Conservation (phyloP, 1,140 invertebrate genomes). For the Trialeurodes vaporariorum region DNA sequence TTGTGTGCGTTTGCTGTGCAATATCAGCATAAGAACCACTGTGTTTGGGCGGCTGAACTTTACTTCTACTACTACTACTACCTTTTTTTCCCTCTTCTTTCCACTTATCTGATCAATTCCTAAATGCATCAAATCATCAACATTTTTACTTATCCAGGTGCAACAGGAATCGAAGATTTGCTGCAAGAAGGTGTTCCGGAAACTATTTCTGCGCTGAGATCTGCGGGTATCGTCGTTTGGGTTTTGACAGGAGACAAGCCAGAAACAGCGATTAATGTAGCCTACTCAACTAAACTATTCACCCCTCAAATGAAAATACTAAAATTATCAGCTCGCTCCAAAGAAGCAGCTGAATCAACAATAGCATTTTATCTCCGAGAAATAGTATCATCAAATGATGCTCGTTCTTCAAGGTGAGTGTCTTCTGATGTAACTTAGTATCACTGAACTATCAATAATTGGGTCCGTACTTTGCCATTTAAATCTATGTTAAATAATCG, state of each 20-base stretch:
- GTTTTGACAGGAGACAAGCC: conserved; percentile 42
- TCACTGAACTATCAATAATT: too few species aligned
- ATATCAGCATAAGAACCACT: too few species aligned
- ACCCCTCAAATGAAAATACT: conserved; percentile 72
- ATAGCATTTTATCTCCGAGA: conserved; percentile 60
- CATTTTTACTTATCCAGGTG: too few species aligned
- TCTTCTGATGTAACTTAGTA: too few species aligned
- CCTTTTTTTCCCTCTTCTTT: too few species aligned
- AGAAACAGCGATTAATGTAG: conserved; percentile 95
- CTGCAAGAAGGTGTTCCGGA: conserved; percentile 50
- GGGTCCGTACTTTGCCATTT: too few species aligned
- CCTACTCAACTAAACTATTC: conserved; percentile 88
- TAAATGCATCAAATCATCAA: not conserved
- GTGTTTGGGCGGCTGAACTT: too few species aligned
- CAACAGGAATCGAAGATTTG: conserved; percentile 72
- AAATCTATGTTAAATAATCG: too few species aligned
- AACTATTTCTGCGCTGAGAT: conserved; percentile 12
- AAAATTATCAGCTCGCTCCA: conserved; percentile 65
- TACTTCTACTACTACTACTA: too few species aligned
- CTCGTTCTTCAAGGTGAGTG: not conserved
- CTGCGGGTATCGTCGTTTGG: conserved; percentile 15
- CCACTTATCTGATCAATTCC: too few species aligned
- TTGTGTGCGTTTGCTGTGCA: too few species aligned
- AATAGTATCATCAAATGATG: conserved; percentile 28
- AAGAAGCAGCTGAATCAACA: conserved; percentile 68